These are phyloP conservation scores for Matsumurasca onukii DNA, from an alignment of 1,140 invertebrate genomes.

Conservation along the genomic window DNA sequence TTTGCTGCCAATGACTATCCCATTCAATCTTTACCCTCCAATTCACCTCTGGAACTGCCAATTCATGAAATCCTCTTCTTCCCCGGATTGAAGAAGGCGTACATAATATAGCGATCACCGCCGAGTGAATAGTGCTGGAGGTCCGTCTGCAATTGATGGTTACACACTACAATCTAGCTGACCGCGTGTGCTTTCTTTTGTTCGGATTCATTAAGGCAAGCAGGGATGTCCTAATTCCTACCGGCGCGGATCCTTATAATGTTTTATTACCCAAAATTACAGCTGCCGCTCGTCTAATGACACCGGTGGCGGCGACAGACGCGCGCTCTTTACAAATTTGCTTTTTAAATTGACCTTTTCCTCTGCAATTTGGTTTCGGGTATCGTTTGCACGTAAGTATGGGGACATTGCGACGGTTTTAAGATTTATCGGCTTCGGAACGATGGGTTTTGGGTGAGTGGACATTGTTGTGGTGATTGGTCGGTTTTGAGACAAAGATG, in stretches of 20 bases:
- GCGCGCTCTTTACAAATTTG: constrained; percentile 11
- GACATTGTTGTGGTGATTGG: no score
- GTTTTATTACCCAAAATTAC: constrained; percentile 23
- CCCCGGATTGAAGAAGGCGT: neutral
- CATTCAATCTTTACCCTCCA: no score
- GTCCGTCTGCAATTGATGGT: neutral
- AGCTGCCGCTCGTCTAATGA: neutral
- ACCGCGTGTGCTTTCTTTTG: neutral
- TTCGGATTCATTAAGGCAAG: constrained; percentile 11
- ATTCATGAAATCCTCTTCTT: neutral
- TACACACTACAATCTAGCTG: neutral
- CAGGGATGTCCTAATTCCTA: constrained; percentile 14
- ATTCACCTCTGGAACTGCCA: no score
- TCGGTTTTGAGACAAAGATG: no score
- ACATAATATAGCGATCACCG: constrained; percentile 14
- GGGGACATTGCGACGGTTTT: constrained; percentile 4
- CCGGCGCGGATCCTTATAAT: constrained; percentile 14
- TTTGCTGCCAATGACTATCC: no score
- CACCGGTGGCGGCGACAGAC: neutral
- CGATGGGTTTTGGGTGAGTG: no score
- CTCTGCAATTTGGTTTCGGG: constrained; percentile 21
- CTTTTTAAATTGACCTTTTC: constrained; percentile 21
- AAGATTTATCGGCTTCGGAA: no score
- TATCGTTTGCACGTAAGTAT: neutral
- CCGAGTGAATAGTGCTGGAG: neutral